These are phyloP conservation scores for Cephus pulcher DNA, from an alignment of 2,888 invertebrate genomes.

Conservation along the genomic window DNA sequence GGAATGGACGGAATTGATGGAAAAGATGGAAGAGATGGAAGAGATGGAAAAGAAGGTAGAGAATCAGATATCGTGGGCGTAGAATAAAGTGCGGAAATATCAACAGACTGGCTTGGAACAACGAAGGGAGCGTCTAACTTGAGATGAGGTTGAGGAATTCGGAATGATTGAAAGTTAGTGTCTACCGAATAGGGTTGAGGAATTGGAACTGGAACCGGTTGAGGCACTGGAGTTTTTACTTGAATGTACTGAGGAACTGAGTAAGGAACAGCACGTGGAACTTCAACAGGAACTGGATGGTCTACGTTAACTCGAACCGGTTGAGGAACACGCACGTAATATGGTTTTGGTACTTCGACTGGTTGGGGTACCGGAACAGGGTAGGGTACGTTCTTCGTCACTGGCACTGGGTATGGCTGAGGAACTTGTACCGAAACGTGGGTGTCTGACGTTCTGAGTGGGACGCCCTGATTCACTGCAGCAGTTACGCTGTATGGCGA, in stretches of 20 bases:
- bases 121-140: not conserved
- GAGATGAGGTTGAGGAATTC: not conserved
- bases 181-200: not conserved
- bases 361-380: slow-evolving; percentile 51
- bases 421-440: slow-evolving; percentile 60
- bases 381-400: slow-evolving; percentile 59
- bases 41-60: not conserved
- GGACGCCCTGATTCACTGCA: not conserved
- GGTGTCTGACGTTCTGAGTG: not conserved
- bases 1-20: no score
- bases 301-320: slow-evolving; percentile 64
- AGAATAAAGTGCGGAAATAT: not conserved
- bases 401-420: slow-evolving; percentile 61
- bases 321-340: slow-evolving; percentile 56
- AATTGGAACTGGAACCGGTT: not conserved
- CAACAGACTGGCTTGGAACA: not conserved
- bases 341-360: slow-evolving; percentile 41
- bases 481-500: not conserved
- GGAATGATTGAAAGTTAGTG: not conserved
- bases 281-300: slow-evolving; percentile 31
- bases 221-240: not conserved
- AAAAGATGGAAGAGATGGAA: not conserved
- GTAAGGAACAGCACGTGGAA: slow-evolving; percentile 9
- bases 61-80: not conserved
- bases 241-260: not conserved